Base-by-base conservation (phyloP, 2,113 vertebrate genomes). In the Abramis brama region DNA sequence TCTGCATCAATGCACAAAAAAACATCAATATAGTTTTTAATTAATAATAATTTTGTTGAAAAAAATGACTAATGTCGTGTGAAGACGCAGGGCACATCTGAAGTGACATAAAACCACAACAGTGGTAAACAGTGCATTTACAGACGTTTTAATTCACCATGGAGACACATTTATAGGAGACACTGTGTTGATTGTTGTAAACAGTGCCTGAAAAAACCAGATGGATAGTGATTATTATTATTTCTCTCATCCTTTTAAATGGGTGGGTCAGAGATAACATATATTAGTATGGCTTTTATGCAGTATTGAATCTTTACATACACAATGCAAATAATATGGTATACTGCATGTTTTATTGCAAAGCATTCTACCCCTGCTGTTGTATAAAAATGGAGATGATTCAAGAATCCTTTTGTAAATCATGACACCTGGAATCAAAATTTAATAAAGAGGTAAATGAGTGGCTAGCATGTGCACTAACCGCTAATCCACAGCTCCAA, bases 221-320 rank as follows among this genome's bases (percentile, higher is more conserved):
- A 75, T 75, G 71, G 71, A 47, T n/a, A 47, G 43, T 47, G 71
- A 74, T 75, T 75, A 75, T 47, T 75, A 25, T 75, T 75, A 75
- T 75, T 47, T 50, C n/a, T 25, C 39, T 74, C 25, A 19, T 55
- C n/a, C 52, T 11, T 30, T 77, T 77, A 17, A 33, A 55, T 78
- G 10, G 25, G 12, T 52, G 15, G 19, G 2, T 57, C 75, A 33
- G 19, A 57, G 47, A 50, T 78, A n/a, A 19, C 17, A 78, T 21
- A 55, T 57, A 55, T 52, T 23, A 57, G 4, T 6, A 23, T 78
- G 45, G 47, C 25, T 52, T 19, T 78, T 57, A 78, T 10, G 75
- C 75, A 55, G 75, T 50, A 21, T 23, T 33, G 7, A 30, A 21
- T 55, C 25, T 33, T 55, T 55, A 9, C 47, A 74, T 74, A 47